Evolutionary conservation across 1,140 invertebrate genomes (phyloP).

Genomic region (Rhyzopertha dominica): DNA sequence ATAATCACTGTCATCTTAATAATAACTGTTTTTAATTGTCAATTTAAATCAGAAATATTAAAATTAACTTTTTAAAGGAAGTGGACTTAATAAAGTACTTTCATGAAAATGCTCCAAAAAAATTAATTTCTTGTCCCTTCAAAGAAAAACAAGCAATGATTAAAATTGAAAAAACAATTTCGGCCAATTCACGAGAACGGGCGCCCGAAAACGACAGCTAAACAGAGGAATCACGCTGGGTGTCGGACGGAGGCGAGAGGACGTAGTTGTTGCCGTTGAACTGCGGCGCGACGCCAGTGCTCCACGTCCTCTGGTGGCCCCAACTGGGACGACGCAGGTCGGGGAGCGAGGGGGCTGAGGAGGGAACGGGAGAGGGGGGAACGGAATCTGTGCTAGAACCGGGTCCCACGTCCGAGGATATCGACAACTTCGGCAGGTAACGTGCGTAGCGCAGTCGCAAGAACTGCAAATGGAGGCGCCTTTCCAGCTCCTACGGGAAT

Average conservation of each 20-base stretch:
- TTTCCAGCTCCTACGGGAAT: too few species aligned
- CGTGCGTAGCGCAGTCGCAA: conserved; percentile 13
- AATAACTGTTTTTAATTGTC: too few species aligned
- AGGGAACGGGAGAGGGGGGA: conserved; percentile 24
- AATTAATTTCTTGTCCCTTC: too few species aligned
- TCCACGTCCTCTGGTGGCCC: conserved; percentile 40
- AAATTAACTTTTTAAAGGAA: too few species aligned
- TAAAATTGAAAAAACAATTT: not conserved
- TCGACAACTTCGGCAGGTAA: conserved; percentile 2
- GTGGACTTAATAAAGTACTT: too few species aligned
- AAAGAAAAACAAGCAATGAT: conserved; percentile 7
- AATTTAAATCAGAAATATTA: too few species aligned
- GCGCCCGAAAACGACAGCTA: conserved; percentile 11
- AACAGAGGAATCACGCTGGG: conserved; percentile 10
- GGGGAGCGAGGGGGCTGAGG: conserved; percentile 30
- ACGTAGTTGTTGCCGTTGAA: conserved; percentile 14
- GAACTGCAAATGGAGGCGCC: too few species aligned
- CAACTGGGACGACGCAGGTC: conserved; percentile 25
- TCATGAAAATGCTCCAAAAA: too few species aligned
- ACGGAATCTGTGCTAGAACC: not conserved
- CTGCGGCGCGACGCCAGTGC: conserved; percentile 27
- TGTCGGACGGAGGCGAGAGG: conserved; percentile 14
- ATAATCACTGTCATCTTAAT: too few species aligned
- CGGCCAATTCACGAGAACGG: too few species aligned
- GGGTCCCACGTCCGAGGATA: conserved; percentile 11